phyloP scores from a whole-genome alignment of 2,797 vertebrate genomes.

The Scarus forsteni region DNA sequence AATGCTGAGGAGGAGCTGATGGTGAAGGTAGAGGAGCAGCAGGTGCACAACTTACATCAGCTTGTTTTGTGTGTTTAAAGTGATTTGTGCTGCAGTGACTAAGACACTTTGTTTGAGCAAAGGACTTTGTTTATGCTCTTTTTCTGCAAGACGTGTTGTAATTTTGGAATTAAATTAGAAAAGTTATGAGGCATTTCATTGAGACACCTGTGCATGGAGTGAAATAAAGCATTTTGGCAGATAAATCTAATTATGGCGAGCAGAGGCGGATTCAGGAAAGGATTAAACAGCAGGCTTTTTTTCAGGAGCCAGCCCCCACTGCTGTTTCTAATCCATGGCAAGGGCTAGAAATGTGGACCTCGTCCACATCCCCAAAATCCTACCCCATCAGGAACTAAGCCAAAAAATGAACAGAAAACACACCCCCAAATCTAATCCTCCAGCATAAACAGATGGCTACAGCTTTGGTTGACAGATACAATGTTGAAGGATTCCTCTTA shows the following conservation, averaged over 20 bases:
- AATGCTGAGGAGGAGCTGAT: constrained; percentile 17
- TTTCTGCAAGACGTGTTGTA: constrained; percentile 1
- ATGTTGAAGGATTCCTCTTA: constrained; percentile 29
- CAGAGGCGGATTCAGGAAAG: constrained; percentile 28
- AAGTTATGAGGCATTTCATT: constrained; percentile 35
- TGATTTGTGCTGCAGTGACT: constrained; percentile 9
- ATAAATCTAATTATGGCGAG: constrained; percentile 43
- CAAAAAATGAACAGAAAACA: constrained; percentile 22
- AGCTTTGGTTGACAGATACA: constrained; percentile 22
- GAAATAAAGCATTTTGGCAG: constrained; percentile 53
- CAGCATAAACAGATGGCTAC: constrained; percentile 28
- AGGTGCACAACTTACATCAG: constrained; percentile 9
- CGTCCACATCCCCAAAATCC: constrained; percentile 32
- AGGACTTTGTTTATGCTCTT: constrained; percentile 5
- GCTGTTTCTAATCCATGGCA: constrained; percentile 44
- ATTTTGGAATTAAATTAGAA: constrained; percentile 1
- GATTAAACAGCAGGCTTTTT: constrained; percentile 46
- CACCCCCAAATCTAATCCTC: constrained; percentile 35
- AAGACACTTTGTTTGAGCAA: not conserved
- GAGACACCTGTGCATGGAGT: constrained; percentile 36
- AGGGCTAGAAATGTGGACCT: constrained; percentile 51
- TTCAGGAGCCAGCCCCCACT: constrained; percentile 30
- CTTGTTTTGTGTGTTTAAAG: constrained; percentile 13
- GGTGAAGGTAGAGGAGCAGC: constrained; percentile 15
- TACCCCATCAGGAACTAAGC: constrained; percentile 41